Evolutionary conservation across 2,113 vertebrate species (phyloP), one percentile per base, ranked within the genome.

Genomic region (Hemicordylus capensis): DNA sequence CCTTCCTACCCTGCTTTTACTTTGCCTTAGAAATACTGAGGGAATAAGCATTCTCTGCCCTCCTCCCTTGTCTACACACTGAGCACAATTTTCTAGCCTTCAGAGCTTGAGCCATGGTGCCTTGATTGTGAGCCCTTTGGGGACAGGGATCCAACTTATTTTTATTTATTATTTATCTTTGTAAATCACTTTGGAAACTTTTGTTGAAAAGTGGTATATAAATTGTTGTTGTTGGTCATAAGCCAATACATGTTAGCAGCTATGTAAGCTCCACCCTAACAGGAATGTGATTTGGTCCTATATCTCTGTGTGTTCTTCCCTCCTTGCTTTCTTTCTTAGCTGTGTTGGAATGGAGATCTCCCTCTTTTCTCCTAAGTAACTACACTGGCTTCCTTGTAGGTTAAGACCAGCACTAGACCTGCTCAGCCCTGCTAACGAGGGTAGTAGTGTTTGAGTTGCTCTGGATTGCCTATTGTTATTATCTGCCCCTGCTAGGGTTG

Each of bases 231-330:
- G n/a, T n/a, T n/a, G n/a, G 72, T 69, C 54, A 78, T 61, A 72
- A 70, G 78, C 61, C 70, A 81, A 67, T 67, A 61, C 17, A 58
- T 48, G 51, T 67, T 81, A 76, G 61, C 54, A 56, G 85, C 73
- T 76, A 63, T 48, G 51, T 67, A 67, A 81, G 54, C 79, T 76
- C 85, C 61, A 67, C 85, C 85, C 59, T 37, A 34, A 44, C 37
- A 76, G 85, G 85, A 87, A 81, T 76, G 72, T 48, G 63, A 58
- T 67, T 58, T 76, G 66, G 70, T 78, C 78, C 37, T 86, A 48
- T 58, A 26, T 75, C 58, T 83, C 28, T 69, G 28, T 67, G 51
- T 6, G 48, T 44, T 58, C 67, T 72, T 72, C 26, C 54, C 17
- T 67, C 26, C 39, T 46, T 28, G 42, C 56, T 58, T 44, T 26